Evolutionary conservation across 2,888 invertebrate species (phyloP), one percentile per base, ranked within the genome.

Genomic region (Xylocampa areola): DNA sequence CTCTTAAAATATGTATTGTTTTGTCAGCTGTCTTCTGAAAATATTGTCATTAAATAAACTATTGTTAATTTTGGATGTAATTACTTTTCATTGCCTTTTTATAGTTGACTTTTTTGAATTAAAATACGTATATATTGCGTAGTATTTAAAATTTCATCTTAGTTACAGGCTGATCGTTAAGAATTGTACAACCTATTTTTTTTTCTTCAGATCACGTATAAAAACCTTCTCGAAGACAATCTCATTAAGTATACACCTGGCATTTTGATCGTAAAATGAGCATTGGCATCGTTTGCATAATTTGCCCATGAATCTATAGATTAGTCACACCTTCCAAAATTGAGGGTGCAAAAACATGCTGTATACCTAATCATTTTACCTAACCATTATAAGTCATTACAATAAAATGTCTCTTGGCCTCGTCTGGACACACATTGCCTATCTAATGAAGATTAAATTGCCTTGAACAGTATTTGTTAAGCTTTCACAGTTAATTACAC

Each of bases 401-500:
- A 48, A 52, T 49, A 65, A 32, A 30, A 49, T 25, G 21, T 47
- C 21, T 52, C 23, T n/a, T 41, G 29, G 23, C 59, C 51, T 52
- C 44, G 36, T 21, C 23, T 25, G 36, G 14, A 16, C 35, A 32
- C 32, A 11, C 33, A 17, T 44, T 50, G 33, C 30, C 37, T 47
- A 47, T 37, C 30, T 37, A 54, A 62, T 48, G 44, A 71, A 47
- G 55, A 71, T 32, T 48, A 44, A 29, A 50, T 55, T 33, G 48
- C 62, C 71, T 68, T 72, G 60, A 47, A 44, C 17, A 30, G 14
- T 33, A 60, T 66, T 73, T 73, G 60, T 59, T 48, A 59, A 68
- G 59, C 51, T 71, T 70, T 64, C 50, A 58, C 52, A 63, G 52
- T 60, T 57, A 54, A 60, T 33, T 17, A 60, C 52, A 58, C 16